Conservation (phyloP, 1,140 invertebrate species). For the Atta colombica region DNA sequence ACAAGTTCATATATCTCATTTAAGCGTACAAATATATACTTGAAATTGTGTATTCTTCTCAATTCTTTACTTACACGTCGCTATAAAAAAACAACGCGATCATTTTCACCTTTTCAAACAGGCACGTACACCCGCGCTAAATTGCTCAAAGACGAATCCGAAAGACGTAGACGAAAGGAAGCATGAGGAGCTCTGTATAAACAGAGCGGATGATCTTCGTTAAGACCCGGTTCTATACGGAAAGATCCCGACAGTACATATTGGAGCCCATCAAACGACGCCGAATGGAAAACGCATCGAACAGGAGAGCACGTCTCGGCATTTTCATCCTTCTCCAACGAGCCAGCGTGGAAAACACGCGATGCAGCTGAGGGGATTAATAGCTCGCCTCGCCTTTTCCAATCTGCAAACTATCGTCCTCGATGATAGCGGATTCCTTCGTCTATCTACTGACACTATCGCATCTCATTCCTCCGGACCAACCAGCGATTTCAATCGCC, state of each 20-base stretch:
- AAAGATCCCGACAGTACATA: constrained; percentile 44
- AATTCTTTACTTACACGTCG: neutral
- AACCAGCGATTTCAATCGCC: constrained; percentile 26
- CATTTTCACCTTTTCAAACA: constrained; percentile 16
- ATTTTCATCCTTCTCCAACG: neutral
- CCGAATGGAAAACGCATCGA: constrained; percentile 28
- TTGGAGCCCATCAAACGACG: constrained; percentile 49
- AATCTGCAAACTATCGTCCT: constrained; percentile 50
- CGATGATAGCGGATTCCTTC: constrained; percentile 33
- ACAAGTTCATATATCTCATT: neutral
- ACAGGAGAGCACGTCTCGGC: neutral
- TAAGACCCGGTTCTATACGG: constrained; percentile 29
- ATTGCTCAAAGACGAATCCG: constrained; percentile 49
- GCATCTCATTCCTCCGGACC: neutral
- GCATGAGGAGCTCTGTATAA: constrained; percentile 32
- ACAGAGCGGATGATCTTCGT: constrained; percentile 53
- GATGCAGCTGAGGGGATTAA: constrained; percentile 30
- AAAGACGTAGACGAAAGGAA: constrained; percentile 10
- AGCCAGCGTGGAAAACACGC: neutral
- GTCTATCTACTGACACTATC: neutral
- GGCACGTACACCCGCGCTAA: constrained; percentile 1
- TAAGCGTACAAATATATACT: neutral
- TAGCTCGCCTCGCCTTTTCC: constrained; percentile 52
- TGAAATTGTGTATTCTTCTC: neutral
- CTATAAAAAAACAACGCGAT: neutral